Evolutionary conservation across 2,888 invertebrate species (phyloP).

Genomic region (Gibbula magus): DNA sequence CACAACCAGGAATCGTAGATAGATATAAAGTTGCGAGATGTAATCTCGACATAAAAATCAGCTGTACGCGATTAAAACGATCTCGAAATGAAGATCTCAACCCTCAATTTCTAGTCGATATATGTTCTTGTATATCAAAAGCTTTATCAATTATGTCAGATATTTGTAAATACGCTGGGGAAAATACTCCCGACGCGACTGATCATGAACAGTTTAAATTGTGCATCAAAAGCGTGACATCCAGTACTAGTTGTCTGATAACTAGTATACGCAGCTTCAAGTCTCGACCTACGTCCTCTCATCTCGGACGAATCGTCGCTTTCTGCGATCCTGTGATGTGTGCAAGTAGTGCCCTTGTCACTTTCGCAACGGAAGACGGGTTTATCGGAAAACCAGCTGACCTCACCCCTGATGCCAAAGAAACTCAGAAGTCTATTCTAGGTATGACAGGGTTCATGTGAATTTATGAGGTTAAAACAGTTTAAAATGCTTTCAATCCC

Average conservation of each 20-base stretch:
- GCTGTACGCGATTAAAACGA: conserved; percentile 63
- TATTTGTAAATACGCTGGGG: conserved; percentile 64
- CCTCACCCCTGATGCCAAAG: conserved; percentile 61
- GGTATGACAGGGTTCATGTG: conserved; percentile 47
- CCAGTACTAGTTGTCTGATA: conserved; percentile 68
- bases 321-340: conserved; percentile 72
- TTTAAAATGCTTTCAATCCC: too few relatives aligned
- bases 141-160: conserved; percentile 67
- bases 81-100: conserved; percentile 63
- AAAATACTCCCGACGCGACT: conserved; percentile 52
- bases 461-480: too few relatives aligned
- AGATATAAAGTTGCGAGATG: conserved; percentile 68
- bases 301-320: conserved; percentile 62
- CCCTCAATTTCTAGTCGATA: conserved; percentile 65
- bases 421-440: conserved; percentile 66
- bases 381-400: conserved; percentile 70
- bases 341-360: conserved; percentile 66
- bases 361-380: conserved; percentile 70
- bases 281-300: conserved; percentile 53
- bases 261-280: conserved; percentile 70
- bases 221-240: conserved; percentile 69
- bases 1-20: conserved; percentile 65
- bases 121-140: conserved; percentile 67
- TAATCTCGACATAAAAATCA: conserved; percentile 68
- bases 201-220: conserved; percentile 70